Percentiles rank a stretch among this genome's conserved stretches.
phyloP scores from a whole-genome alignment of 2,888 invertebrate species.

The Leptarthrus brevirostris region DNA sequence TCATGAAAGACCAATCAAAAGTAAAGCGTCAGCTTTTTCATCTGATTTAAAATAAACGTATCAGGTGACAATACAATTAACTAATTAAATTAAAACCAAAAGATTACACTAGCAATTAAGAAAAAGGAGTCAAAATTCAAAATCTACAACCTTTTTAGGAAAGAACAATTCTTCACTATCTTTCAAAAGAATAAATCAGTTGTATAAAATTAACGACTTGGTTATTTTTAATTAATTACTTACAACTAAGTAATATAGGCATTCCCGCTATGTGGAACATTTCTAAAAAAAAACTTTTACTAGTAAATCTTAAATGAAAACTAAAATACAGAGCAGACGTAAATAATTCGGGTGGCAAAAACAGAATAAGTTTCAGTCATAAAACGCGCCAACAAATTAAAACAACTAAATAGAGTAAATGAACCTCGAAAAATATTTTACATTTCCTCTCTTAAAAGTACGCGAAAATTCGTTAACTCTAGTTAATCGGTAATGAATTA shows the following conservation, averaged over 20 bases:
- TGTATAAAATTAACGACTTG: slow-evolving; percentile 14
- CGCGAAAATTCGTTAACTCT: slow-evolving; percentile 17
- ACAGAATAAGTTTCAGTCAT: not conserved
- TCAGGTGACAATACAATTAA: not conserved
- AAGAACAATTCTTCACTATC: not conserved
- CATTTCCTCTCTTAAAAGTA: slow-evolving; percentile 31
- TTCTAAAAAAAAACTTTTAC: too few species aligned
- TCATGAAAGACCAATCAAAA: not conserved
- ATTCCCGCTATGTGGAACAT: too few species aligned
- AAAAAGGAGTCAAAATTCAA: slow-evolving; percentile 9
- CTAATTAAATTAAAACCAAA: not conserved
- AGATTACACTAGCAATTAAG: not conserved
- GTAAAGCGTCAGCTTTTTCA: slow-evolving; percentile 1
- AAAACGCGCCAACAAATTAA: not conserved
- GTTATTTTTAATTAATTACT: slow-evolving; percentile 45
- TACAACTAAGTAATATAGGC: too few species aligned
- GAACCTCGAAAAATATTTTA: slow-evolving; percentile 5
- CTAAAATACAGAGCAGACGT: too few species aligned
- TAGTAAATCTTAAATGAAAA: too few species aligned
- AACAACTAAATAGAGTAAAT: not conserved
- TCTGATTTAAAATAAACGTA: not conserved
- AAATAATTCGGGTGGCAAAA: not conserved
- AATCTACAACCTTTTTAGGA: slow-evolving; percentile 9
- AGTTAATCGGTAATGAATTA: slow-evolving; percentile 55
- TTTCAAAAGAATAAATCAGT: not conserved